These are phyloP conservation scores for Pogonophryne albipinna DNA, from an alignment of 2,797 vertebrate genomes.

Conservation along the genomic window DNA sequence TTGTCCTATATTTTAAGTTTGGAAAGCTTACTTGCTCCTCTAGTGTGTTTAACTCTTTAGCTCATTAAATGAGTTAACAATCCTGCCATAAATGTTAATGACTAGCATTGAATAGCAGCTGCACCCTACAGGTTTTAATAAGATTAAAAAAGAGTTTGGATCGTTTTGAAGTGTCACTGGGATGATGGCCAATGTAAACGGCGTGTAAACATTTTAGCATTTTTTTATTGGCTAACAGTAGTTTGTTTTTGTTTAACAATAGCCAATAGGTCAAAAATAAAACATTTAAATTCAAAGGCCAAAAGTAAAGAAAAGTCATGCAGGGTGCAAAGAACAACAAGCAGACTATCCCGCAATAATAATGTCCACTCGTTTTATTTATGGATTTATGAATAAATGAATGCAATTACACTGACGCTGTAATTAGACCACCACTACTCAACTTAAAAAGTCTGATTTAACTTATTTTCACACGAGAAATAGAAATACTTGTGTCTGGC, in stretches of 20 bases:
- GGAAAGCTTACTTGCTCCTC: background rate
- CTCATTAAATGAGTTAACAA: background rate
- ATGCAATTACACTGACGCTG: background rate
- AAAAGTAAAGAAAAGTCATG: background rate
- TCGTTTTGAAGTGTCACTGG: background rate
- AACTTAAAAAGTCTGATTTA: background rate
- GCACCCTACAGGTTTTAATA: background rate
- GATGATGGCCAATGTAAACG: background rate
- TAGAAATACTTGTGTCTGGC: background rate
- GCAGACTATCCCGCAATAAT: background rate
- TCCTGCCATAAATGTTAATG: background rate
- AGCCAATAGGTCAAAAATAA: background rate
- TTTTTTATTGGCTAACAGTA: background rate
- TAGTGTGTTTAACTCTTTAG: background rate
- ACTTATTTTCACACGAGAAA: constrained; percentile 8
- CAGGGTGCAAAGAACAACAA: background rate
- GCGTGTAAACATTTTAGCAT: background rate
- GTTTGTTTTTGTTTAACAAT: background rate
- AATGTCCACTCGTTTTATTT: background rate
- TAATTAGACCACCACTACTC: background rate
- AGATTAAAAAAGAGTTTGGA: background rate
- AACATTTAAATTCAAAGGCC: background rate
- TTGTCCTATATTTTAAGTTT: background rate
- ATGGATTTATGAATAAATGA: background rate
- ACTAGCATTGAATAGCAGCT: constrained; percentile 10